Base-by-base conservation (phyloP, 2,797 vertebrate genomes). In the Eospalax fontanierii region DNA sequence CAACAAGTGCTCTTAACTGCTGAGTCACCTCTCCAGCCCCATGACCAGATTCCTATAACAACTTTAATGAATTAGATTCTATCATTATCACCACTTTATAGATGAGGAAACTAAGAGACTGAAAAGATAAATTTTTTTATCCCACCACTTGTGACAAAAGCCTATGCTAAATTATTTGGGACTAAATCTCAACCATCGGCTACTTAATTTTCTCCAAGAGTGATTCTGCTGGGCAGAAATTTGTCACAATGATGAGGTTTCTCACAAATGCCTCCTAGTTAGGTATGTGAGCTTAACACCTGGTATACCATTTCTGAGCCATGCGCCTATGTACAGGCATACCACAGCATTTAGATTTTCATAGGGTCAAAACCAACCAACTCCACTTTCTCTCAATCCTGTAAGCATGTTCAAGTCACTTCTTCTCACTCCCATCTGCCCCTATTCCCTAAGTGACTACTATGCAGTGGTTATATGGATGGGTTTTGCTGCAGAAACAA, bases 401-500 rank as follows among this genome's bases (percentile, higher is more conserved):
- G 61, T 4, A 80, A 50, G 22, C 12, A 40, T 3, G 3, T 43
- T 87, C 4, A 38, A 63, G 4, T 61, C 35, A 92, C 43, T 65
- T 10, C 19, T 79, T 82, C 5, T 57, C 82, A 43, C 2, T 3
- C 16, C 24, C 4, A 15, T 6, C 12, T 38, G 16, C 14, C 14
- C 24, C 59, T 12, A 19, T 38, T 16, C 40, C 50, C 16, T 40
- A 35, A n/a, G 3, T 21, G 22, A 79, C 46, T 35, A 21, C 19
- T 21, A 16, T 1, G 1, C 6, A 65, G 63, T 24, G 15, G 18
- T 74, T 35, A 66, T 22, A 43, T 87, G 80, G 33, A 21, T 26
- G 65, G 66, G 26, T 24, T 90, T 95, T 81, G 40, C 84, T 66
- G 26, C 18, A 87, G 61, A 89, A 95, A 78, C 30, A 73, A 9